A percentile compares a stretch with the other conserved stretches of the same genome.
Conservation (phyloP, 1,140 invertebrate species). For the Zaprionus vittiger region DNA sequence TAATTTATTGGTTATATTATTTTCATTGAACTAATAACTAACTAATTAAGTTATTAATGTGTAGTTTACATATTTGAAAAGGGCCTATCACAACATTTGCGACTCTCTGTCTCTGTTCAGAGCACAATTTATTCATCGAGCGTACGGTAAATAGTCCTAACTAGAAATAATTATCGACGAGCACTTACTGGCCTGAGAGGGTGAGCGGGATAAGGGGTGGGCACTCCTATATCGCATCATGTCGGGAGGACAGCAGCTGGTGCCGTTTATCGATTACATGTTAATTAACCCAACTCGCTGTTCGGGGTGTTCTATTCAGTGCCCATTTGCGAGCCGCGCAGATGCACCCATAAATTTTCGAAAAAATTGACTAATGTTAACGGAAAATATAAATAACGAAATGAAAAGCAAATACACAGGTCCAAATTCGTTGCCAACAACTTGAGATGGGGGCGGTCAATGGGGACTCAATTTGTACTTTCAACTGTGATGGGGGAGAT, state of each 20-base stretch:
- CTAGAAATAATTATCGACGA: slow-evolving; percentile 43
- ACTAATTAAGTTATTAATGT: slow-evolving; percentile 43
- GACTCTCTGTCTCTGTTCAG: slow-evolving; percentile 2
- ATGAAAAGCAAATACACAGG: slow-evolving; percentile 69
- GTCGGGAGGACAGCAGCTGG: slow-evolving; percentile 53
- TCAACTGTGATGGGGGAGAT: slow-evolving; percentile 55
- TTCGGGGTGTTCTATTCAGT: slow-evolving; percentile 47
- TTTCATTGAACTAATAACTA: slow-evolving; percentile 39
- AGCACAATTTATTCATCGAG: slow-evolving; percentile 35
- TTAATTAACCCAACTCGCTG: slow-evolving; percentile 75
- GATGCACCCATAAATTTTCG: slow-evolving; percentile 53
- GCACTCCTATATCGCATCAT: slow-evolving; percentile 20
- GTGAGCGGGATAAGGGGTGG: not conserved
- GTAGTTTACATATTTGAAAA: slow-evolving; percentile 9
- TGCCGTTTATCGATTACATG: slow-evolving; percentile 64
- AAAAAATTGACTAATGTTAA: slow-evolving; percentile 65
- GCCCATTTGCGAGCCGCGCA: slow-evolving; percentile 14
- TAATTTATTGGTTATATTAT: slow-evolving; percentile 17
- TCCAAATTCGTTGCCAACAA: slow-evolving; percentile 67
- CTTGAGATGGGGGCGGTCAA: slow-evolving; percentile 48
- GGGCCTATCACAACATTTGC: slow-evolving; percentile 24
- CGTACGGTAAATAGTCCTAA: slow-evolving; percentile 45
- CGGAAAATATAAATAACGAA: slow-evolving; percentile 66
- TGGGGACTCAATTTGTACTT: slow-evolving; percentile 55
- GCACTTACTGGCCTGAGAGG: not conserved